phyloP scores from a whole-genome alignment of 2,797 vertebrate genomes.

The Petrocephalus sullivani region DNA sequence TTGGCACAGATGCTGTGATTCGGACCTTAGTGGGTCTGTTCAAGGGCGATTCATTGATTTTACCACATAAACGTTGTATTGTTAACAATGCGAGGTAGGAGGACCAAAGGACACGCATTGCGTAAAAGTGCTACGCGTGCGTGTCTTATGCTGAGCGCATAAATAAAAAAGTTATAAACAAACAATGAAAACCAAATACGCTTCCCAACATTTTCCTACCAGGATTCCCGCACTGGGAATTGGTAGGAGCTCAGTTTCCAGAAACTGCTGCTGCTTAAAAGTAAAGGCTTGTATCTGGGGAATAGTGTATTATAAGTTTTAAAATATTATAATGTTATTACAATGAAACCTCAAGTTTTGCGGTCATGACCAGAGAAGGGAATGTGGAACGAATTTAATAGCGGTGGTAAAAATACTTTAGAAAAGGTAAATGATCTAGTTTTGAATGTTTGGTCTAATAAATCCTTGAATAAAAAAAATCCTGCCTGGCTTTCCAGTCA shows the following conservation, averaged over 20 bases:
- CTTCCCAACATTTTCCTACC: constrained; percentile 23
- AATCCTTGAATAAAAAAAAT: constrained; percentile 44
- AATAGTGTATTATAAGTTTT: constrained; percentile 42
- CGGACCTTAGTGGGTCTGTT: neutral
- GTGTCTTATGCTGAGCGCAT: neutral
- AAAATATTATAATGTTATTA: constrained; percentile 43
- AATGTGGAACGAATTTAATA: constrained; percentile 52
- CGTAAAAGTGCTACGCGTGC: neutral
- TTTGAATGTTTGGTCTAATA: constrained; percentile 56
- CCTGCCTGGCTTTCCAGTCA: constrained; percentile 38
- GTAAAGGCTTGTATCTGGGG: constrained; percentile 31
- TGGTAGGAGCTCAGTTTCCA: constrained; percentile 28
- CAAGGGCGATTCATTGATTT: neutral
- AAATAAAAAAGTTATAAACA: neutral
- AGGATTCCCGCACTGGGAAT: constrained; percentile 17
- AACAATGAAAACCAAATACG: constrained; percentile 10
- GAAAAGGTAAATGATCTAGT: constrained; percentile 48
- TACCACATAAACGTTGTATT: neutral
- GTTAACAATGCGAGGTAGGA: neutral
- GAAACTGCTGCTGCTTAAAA: constrained; percentile 36
- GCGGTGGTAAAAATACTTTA: constrained; percentile 48
- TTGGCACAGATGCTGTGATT: neutral
- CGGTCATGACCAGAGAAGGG: constrained; percentile 41
- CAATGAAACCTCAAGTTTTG: constrained; percentile 39
- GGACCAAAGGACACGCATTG: neutral